Base-by-base conservation (phyloP, 2,888 invertebrate genomes). In the Capitulum mitella region DNA sequence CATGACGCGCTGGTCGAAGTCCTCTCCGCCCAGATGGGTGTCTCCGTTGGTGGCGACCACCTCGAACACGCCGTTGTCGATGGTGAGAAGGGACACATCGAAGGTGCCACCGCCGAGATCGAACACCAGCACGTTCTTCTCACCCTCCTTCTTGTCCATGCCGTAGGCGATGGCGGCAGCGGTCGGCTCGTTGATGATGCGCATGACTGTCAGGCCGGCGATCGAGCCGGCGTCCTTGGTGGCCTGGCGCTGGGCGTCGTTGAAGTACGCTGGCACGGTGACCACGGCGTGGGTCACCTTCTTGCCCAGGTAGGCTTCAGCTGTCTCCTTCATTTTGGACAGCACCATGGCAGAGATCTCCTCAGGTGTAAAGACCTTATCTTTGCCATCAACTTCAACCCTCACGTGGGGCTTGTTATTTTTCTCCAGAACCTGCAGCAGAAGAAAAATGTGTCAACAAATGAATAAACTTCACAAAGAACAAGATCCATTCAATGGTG, bases 71-170 rank as follows among this genome's bases (percentile, higher is more conserved):
- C 98, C 99, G 84, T 98, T 97, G 85, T 99, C 98, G 85, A 99
- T 99, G 82, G 98, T 98, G 78, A 99, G 89, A 34, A 99, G 90
- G 61, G 98, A 98, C 32, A 99, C 99, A 87, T 99, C 99, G 85
- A 99, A 99, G 82, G 99, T 99, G 87, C 98, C 99, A 86, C 99
- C 99, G 84, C 99, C 98, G 87, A 99, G 91, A 89, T 99, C 98
- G 87, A 98, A 99, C 26, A 99, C 98, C 78, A 99, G 89, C 34
- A 99, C 96, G 85, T 99, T 99, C 89, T 98, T 97, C 87, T 98
- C 98, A 77, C 96, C 97, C 81, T 96, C 96, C 85, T 93, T 95
- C 88, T 97, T 97, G 88, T 98, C 97, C 82, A 98, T 89, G 85
- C 97, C 97, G 84, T 98, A 98, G 79, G 97, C 97, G 85, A 97